phyloP scores from a whole-genome alignment of 2,888 invertebrate species.

The Norana najaformis region DNA sequence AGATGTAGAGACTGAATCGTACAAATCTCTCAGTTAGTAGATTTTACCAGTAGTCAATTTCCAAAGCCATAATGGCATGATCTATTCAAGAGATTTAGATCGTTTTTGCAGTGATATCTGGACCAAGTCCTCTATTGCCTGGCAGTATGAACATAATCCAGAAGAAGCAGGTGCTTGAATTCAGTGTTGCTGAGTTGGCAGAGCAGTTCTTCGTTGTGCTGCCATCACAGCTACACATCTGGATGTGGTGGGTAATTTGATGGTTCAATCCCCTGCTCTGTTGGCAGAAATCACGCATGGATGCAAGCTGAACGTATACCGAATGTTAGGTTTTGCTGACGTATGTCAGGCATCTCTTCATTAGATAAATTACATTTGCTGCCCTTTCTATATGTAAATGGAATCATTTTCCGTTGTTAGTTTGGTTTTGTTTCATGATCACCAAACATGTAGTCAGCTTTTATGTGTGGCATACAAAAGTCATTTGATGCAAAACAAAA shows the following conservation, averaged over 20 bases:
- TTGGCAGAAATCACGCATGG: conserved; percentile 1
- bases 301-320: neutral
- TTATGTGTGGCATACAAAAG: neutral
- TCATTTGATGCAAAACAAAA: neutral
- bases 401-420: neutral
- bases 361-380: neutral
- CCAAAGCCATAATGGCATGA: too few relatives aligned
- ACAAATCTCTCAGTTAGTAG: neutral
- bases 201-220: neutral
- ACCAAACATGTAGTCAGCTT: neutral
- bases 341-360: neutral
- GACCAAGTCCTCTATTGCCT: neutral
- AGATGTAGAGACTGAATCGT: neutral
- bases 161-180: neutral
- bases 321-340: conserved; percentile 5
- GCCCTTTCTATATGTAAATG: conserved; percentile 13
- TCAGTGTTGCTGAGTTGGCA: neutral
- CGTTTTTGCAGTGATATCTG: neutral
- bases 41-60: neutral
- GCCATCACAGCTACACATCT: neutral
- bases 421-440: conserved; percentile 1
- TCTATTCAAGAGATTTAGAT: neutral
- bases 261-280: neutral
- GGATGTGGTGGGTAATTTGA: conserved; percentile 1
- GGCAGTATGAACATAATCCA: neutral